phyloP scores from a whole-genome alignment of 2,113 vertebrate genomes.

The Cyanistes caeruleus region DNA sequence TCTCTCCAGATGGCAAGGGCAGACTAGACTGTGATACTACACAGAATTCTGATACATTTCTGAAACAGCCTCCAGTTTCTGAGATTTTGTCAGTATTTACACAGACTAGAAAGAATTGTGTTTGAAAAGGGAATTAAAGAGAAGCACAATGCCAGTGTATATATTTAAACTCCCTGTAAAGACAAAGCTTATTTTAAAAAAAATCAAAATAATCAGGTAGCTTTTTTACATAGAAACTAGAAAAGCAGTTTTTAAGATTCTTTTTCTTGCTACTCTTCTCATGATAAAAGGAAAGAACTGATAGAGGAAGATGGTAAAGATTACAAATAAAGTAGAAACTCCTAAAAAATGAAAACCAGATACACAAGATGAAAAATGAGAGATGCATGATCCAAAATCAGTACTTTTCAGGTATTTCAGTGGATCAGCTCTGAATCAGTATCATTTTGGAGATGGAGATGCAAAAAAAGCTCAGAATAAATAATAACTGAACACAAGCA shows the following conservation, averaged over 20 bases:
- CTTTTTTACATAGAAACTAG: neutral
- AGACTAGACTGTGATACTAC: neutral
- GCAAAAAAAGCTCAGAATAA: neutral
- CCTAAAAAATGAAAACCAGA: neutral
- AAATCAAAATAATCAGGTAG: neutral
- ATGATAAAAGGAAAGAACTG: slow-evolving; percentile 10
- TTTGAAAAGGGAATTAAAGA: neutral
- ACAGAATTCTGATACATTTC: neutral
- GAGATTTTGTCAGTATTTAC: neutral
- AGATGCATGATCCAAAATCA: neutral
- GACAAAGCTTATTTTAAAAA: neutral
- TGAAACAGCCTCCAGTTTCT: neutral
- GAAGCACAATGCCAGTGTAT: neutral
- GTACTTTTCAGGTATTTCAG: neutral
- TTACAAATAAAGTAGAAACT: neutral
- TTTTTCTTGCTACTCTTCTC: neutral
- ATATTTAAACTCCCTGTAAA: slow-evolving; percentile 4
- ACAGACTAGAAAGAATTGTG: neutral
- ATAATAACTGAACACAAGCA: neutral
- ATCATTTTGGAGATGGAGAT: neutral
- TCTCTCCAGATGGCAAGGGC: slow-evolving; percentile 46
- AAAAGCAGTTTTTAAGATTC: neutral
- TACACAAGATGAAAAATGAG: neutral
- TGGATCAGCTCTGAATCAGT: neutral
- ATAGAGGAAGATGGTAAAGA: neutral